Evolutionary conservation across 2,888 invertebrate genomes (phyloP).

Genomic region (Ormyrus pomaceus): DNA sequence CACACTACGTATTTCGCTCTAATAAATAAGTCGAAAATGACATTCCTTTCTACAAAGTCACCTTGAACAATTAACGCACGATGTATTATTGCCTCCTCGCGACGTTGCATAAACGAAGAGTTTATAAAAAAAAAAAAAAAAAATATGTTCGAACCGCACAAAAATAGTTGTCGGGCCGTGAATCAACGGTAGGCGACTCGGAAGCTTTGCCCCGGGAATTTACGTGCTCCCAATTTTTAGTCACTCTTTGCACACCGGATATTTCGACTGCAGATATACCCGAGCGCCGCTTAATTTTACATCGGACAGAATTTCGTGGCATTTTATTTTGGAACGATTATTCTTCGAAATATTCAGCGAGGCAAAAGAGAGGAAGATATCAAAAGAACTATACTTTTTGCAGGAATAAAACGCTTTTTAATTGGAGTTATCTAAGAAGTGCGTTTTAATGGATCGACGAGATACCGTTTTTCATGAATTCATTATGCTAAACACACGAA

Average conservation of each 20-base stretch:
- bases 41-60: too few species aligned
- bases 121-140: constrained; percentile 1
- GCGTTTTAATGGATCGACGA: too few species aligned
- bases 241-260: constrained; percentile 9
- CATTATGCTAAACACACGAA: too few species aligned
- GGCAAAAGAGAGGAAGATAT: too few species aligned
- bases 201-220: constrained; percentile 29
- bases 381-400: too few species aligned
- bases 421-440: too few species aligned
- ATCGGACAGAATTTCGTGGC: neutral
- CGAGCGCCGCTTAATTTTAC: neutral
- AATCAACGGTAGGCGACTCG: constrained; percentile 42
- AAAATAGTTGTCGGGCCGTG: constrained; percentile 38
- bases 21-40: too few species aligned
- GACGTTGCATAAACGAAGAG: constrained; percentile 4
- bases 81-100: neutral
- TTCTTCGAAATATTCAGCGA: too few species aligned
- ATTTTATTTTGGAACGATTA: neutral
- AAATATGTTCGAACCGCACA: constrained; percentile 3
- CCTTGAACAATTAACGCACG: neutral
- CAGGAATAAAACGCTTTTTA: too few species aligned
- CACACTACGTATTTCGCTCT: too few species aligned
- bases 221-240: constrained; percentile 24
- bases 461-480: too few species aligned
- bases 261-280: neutral